Evolutionary conservation across 2,888 invertebrate genomes (phyloP).

Genomic region (Campoplex nolae): DNA sequence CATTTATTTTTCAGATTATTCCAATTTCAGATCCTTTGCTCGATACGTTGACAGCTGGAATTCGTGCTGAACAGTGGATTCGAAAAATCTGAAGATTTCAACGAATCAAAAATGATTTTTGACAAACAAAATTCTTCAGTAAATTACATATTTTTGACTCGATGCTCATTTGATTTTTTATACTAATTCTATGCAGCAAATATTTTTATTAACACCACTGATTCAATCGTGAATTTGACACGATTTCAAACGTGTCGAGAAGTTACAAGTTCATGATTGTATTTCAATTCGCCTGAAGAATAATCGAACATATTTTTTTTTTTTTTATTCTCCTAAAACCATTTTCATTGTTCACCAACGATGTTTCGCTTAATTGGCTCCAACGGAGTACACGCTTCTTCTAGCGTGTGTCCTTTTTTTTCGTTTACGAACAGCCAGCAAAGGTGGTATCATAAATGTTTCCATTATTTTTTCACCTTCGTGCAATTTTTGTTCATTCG

Average conservation of each 20-base stretch:
- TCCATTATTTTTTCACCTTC: not conserved
- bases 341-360: too few species aligned
- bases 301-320: too few species aligned
- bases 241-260: not conserved
- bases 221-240: not conserved
- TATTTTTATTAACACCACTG: not conserved
- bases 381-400: not conserved
- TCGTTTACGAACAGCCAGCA: too few species aligned
- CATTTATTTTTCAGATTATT: not conserved
- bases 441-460: not conserved
- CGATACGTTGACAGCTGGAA: not conserved
- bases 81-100: not conserved
- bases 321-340: too few species aligned
- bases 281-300: too few species aligned
- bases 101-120: not conserved
- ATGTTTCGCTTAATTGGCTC: not conserved
- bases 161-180: not conserved
- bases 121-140: too few species aligned
- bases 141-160: too few species aligned
- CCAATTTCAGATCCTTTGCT: not conserved
- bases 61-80: not conserved
- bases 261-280: too few species aligned
- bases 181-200: not conserved
- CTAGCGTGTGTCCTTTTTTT: too few species aligned
- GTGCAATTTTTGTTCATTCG: not conserved